Evolutionary conservation across 2,888 invertebrate species (phyloP).

Genomic region (Apoda limacodes): DNA sequence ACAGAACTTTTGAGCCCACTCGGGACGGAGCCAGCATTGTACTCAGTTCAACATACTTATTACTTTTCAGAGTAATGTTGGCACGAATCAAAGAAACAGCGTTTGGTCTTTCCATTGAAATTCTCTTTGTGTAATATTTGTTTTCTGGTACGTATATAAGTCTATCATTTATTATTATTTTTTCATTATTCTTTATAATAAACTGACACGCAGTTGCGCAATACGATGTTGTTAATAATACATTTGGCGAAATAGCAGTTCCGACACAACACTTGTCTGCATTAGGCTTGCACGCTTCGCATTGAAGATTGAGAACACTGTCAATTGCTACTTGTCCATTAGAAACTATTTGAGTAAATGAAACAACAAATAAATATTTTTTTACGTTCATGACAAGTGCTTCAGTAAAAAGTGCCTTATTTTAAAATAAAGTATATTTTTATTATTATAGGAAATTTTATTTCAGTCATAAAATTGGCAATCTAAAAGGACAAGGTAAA

Average conservation of each 20-base stretch:
- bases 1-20: slow-evolving; percentile 26
- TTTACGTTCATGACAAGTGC: too few relatives aligned
- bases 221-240: slow-evolving; percentile 32
- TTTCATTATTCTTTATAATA: slow-evolving; percentile 15
- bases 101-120: slow-evolving; percentile 12
- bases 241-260: slow-evolving; percentile 28
- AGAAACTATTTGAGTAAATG: too few relatives aligned
- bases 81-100: slow-evolving; percentile 22
- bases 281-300: slow-evolving; percentile 21
- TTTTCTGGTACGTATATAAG: slow-evolving; percentile 19
- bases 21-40: slow-evolving; percentile 24
- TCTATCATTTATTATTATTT: slow-evolving; percentile 15
- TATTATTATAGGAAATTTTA: too few relatives aligned
- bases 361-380: too few relatives aligned
- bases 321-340: too few relatives aligned
- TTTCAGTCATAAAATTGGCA: too few relatives aligned
- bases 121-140: slow-evolving; percentile 15
- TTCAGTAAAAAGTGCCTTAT: too few relatives aligned
- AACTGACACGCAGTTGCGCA: slow-evolving; percentile 35
- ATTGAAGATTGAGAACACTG: too few relatives aligned
- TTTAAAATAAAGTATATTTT: too few relatives aligned
- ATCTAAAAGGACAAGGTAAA: too few relatives aligned
- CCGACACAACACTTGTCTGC: slow-evolving; percentile 31
- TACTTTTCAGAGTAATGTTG: slow-evolving; percentile 5
- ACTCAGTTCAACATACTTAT: slow-evolving; percentile 24